phyloP scores from a whole-genome alignment of 2,797 vertebrate species.

The Chiloscyllium punctatum region DNA sequence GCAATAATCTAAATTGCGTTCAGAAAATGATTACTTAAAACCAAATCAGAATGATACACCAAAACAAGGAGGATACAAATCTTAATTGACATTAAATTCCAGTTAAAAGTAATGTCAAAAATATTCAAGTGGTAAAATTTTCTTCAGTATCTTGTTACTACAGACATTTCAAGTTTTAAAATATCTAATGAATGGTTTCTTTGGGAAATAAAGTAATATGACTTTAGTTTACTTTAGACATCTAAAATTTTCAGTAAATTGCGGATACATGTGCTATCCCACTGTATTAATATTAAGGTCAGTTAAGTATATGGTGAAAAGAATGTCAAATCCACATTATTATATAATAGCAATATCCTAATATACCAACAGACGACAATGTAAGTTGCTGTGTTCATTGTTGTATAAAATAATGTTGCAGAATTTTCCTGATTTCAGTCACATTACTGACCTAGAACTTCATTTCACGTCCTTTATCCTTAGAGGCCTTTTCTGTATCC shows the following conservation, averaged over 20 bases:
- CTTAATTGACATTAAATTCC: not conserved
- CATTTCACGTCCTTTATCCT: not conserved
- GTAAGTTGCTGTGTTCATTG: no score
- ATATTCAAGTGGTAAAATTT: not conserved
- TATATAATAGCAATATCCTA: not conserved
- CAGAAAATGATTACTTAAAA: no score
- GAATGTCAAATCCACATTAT: not conserved
- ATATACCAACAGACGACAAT: no score
- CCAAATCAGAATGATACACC: no score
- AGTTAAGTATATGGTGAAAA: not conserved
- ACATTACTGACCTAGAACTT: not conserved
- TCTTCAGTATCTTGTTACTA: not conserved
- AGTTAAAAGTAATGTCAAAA: not conserved
- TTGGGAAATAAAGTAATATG: not conserved
- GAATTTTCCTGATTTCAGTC: not conserved
- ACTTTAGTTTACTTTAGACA: not conserved
- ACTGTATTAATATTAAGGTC: not conserved
- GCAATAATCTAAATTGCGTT: not conserved
- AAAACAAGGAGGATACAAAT: no score
- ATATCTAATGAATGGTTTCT: not conserved
- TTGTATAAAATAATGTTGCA: not conserved
- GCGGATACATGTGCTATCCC: not conserved
- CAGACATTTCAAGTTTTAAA: not conserved
- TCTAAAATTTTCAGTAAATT: not conserved
- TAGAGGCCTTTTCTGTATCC: not conserved